A percentile compares a stretch with the other conserved stretches of the same genome.
phyloP scores from a whole-genome alignment of 2,888 invertebrate genomes.

The Drosophila mayaguana region DNA sequence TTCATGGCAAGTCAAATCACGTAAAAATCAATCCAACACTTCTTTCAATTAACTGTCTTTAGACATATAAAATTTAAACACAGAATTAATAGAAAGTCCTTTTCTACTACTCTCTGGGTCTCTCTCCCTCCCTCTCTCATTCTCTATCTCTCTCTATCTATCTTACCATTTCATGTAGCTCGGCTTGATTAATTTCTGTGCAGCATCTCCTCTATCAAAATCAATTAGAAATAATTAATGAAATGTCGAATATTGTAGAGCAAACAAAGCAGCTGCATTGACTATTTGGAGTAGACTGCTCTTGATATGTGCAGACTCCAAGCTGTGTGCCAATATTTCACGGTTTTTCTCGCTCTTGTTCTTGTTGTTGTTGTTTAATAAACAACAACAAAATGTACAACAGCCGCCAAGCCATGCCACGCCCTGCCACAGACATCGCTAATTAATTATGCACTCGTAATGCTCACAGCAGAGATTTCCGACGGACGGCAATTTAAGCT shows the following conservation, averaged over 20 bases:
- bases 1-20: too few species aligned
- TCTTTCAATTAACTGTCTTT: too few species aligned
- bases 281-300: conserved; percentile 24
- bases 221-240: conserved; percentile 37
- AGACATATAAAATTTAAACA: too few species aligned
- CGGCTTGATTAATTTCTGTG: not conserved
- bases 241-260: conserved; percentile 9
- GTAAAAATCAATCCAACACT: too few species aligned
- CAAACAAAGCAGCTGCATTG: not conserved
- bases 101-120: too few species aligned
- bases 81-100: too few species aligned
- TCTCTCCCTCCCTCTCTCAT: not conserved
- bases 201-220: too few species aligned
- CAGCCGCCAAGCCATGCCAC: conserved; percentile 29
- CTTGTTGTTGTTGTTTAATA: conserved; percentile 57
- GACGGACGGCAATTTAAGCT: not conserved
- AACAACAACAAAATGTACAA: conserved; percentile 44
- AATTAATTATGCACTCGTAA: conserved; percentile 60
- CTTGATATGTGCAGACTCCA: conserved; percentile 45
- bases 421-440: conserved; percentile 49
- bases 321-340: conserved; percentile 23
- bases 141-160: not conserved
- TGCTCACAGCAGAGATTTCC: conserved; percentile 1
- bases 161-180: not conserved
- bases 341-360: conserved; percentile 20